A percentile compares a stretch with the other conserved stretches of the same genome.
Conservation (phyloP, 2,888 invertebrate genomes). For the Charanyca ferruginea region DNA sequence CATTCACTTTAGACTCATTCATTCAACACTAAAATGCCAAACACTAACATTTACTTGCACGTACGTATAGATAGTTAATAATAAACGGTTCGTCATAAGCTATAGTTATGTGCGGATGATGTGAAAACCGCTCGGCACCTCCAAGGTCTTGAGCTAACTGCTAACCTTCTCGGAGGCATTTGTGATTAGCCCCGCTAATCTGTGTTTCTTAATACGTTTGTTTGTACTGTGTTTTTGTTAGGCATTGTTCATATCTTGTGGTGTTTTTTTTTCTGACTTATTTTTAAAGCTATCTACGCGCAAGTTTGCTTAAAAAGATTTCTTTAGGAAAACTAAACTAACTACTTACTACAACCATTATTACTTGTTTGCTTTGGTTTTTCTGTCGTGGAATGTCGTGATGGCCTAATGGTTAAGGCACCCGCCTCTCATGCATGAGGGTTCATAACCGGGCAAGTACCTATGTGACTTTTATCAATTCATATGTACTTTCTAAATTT, state of each 20-base stretch:
- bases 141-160: constrained; percentile 72
- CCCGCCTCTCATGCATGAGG: too few species aligned
- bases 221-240: constrained; percentile 25
- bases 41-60: constrained; percentile 8
- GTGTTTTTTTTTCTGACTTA: background rate
- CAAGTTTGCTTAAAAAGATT: too few species aligned
- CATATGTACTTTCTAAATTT: too few species aligned
- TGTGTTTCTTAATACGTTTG: constrained; percentile 62
- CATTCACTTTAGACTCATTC: background rate
- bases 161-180: constrained; percentile 77
- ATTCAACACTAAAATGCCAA: constrained; percentile 20
- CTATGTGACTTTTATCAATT: too few species aligned
- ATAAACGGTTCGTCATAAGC: constrained; percentile 47
- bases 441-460: too few species aligned
- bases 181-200: constrained; percentile 79
- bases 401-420: too few species aligned
- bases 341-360: too few species aligned
- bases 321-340: too few species aligned
- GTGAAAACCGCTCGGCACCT: constrained; percentile 73
- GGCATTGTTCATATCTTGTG: background rate
- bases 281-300: too few species aligned
- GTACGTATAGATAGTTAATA: constrained; percentile 26
- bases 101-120: constrained; percentile 65
- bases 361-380: too few species aligned
- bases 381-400: too few species aligned